Evolutionary conservation across 2,888 invertebrate species (phyloP).

Genomic region (Apomyelois bistriatella): DNA sequence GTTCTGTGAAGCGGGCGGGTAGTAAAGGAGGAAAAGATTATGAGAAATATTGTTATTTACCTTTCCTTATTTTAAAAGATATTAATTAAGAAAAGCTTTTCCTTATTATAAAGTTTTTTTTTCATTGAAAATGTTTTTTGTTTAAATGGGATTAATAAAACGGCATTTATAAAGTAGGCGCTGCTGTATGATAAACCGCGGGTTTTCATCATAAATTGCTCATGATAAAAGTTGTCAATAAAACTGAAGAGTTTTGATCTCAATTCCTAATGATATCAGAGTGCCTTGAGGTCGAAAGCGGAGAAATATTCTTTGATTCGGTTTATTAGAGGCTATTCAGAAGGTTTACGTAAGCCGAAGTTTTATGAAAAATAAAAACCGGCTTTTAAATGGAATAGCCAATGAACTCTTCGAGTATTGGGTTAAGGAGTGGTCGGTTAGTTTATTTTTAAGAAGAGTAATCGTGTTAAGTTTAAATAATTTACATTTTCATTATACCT

Average conservation of each 20-base stretch:
- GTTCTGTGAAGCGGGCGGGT: background rate
- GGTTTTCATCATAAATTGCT: background rate
- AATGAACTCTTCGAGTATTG: too few species aligned
- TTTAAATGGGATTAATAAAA: too few species aligned
- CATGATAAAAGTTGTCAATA: background rate
- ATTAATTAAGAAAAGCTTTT: too few species aligned
- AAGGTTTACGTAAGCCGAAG: background rate
- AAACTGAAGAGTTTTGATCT: background rate
- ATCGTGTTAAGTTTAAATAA: too few species aligned
- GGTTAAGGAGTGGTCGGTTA: too few species aligned
- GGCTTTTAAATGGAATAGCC: background rate
- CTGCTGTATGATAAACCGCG: too few species aligned
- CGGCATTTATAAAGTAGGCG: too few species aligned
- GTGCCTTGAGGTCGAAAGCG: background rate
- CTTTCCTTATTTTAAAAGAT: too few species aligned
- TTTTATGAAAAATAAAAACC: background rate
- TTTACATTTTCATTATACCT: too few species aligned
- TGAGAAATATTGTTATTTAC: background rate
- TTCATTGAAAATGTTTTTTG: too few species aligned
- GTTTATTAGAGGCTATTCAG: background rate
- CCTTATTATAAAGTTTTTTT: too few species aligned
- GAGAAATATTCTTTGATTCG: background rate
- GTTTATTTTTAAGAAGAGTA: too few species aligned
- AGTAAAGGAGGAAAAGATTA: background rate
- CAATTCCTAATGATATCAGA: background rate